phyloP scores from a whole-genome alignment of 2,888 invertebrate genomes.

The Uropetala carovei region DNA sequence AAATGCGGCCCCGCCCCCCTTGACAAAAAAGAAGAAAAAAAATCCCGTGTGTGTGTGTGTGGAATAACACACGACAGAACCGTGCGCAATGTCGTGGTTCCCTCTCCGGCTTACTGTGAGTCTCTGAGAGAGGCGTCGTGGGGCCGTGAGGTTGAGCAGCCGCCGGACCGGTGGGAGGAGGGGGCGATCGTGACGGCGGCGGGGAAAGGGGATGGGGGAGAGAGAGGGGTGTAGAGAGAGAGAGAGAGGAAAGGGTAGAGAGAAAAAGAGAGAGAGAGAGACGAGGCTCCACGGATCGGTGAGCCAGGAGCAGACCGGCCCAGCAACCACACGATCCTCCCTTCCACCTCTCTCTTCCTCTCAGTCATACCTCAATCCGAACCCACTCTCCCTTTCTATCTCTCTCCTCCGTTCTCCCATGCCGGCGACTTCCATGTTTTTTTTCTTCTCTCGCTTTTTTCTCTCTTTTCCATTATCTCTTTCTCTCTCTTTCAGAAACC shows the following conservation, averaged over 20 bases:
- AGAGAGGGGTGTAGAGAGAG: not conserved
- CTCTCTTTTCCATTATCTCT: not conserved
- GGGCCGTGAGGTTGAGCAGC: conserved; percentile 5
- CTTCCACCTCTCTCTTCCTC: not conserved
- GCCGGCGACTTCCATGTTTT: not conserved
- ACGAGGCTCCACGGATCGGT: conserved; percentile 58
- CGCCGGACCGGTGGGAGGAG: not conserved
- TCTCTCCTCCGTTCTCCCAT: not conserved
- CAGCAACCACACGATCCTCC: conserved; percentile 7
- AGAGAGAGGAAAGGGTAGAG: not conserved
- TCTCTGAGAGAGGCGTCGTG: conserved; percentile 43
- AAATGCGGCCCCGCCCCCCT: not conserved
- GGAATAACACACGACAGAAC: not conserved
- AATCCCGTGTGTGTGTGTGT: not conserved
- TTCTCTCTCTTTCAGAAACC: conserved; percentile 8
- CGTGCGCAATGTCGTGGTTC: conserved; percentile 17
- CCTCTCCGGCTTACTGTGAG: conserved; percentile 43
- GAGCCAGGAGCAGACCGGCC: conserved; percentile 57
- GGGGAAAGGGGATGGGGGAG: not conserved
- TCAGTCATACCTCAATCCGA: not conserved
- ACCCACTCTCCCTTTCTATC: not conserved
- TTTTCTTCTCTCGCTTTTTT: not conserved
- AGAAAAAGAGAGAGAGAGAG: not conserved
- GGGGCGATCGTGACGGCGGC: not conserved
- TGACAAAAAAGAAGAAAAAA: not conserved